Evolutionary conservation across 2,888 invertebrate genomes (phyloP), one percentile per base, ranked within the genome.

Genomic region (Eucera pruinosa): DNA sequence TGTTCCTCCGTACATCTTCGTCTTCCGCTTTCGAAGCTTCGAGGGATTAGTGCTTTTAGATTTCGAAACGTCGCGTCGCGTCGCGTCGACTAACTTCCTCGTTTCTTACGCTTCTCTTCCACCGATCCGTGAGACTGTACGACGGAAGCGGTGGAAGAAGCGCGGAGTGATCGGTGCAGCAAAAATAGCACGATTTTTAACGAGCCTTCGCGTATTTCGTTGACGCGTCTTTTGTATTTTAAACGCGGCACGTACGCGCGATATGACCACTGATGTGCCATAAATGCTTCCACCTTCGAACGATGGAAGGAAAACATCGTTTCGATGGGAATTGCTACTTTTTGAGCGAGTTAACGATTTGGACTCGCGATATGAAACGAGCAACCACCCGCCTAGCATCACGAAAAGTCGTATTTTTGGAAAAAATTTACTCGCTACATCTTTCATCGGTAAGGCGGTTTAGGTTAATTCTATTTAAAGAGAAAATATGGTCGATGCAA

Each of bases 171-270:
- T 43, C 33, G 43, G 5, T 11, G 27, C 25, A 9, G 23, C 41
- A 36, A 20, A 58, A 67, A 71, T 71, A 67, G 68, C 33, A n/a
- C 71, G 25, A 58, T 61, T 30, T 41, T 61, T 68, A 58, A 60
- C 73, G 67, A 67, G 67, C 52, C 2, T 43, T 52, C 43, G 23
- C 43, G 18, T 11, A 43, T 45, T 54, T 68, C 68, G 54, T 68
- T 68, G 60, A 60, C 54, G 30, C 23, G 54, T 15, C 27, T 50
- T 71, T 67, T 47, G 36, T 54, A 30, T 39, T 54, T 23, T 30
- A 27, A n/a, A 54, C 27, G 36, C 30, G 36, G 45, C n/a, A n/a
- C n/a, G n/a, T n/a, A 47, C 27, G 13, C 68, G 20, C 15, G 25
- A 18, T 41, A 33, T 18, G 47, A 60, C 30, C 36, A 25, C 41